Evolutionary conservation across 2,888 invertebrate species (phyloP).

Genomic region (Drosophila anomalata): DNA sequence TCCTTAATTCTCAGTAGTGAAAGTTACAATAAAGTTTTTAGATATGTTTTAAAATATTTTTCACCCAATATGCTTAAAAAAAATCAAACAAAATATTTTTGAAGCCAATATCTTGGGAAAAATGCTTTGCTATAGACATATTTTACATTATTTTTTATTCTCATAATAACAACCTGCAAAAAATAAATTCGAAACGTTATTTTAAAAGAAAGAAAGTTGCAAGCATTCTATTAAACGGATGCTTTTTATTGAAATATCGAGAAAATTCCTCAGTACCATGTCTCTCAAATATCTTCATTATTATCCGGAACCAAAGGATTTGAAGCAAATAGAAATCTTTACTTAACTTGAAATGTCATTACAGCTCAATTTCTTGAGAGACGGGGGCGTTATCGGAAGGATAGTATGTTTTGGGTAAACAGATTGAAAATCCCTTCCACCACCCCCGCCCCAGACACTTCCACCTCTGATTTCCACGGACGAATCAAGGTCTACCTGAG

Average conservation of each 20-base stretch:
- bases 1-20: background rate
- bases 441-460: constrained; percentile 28
- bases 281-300: background rate
- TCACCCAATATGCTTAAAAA: too few species aligned
- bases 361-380: constrained; percentile 15
- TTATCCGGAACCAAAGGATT: background rate
- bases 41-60: background rate
- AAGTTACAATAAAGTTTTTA: background rate
- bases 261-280: background rate
- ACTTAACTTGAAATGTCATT: constrained; percentile 6
- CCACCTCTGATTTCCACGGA: constrained; percentile 39
- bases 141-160: too few species aligned
- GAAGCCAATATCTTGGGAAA: too few species aligned
- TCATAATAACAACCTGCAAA: too few species aligned
- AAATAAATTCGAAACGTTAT: too few species aligned
- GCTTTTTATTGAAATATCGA: too few species aligned
- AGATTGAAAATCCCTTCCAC: constrained; percentile 47
- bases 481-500: constrained; percentile 69
- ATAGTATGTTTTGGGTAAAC: constrained; percentile 73
- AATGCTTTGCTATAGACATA: too few species aligned
- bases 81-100: too few species aligned
- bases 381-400: constrained; percentile 53
- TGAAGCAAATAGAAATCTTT: background rate
- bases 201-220: too few species aligned
- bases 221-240: too few species aligned